Base-by-base conservation (phyloP, 2,797 vertebrate genomes). In the Yasuhikotakia modesta region DNA sequence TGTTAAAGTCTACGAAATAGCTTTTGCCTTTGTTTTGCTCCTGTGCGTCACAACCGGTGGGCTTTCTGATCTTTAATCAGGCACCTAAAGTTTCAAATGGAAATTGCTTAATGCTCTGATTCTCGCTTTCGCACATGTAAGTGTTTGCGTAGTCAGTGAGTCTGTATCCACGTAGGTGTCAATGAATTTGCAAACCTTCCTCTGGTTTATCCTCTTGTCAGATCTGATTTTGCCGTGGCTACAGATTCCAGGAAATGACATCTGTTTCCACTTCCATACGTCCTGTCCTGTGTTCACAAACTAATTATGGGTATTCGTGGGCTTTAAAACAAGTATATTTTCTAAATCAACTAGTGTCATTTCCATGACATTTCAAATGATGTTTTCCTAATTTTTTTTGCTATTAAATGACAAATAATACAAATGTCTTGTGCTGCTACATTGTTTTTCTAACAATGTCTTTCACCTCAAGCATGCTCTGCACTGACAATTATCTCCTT, bases 61-160 rank as follows among this genome's bases (percentile, higher is more conserved):
- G 58, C 58, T 78, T 84, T 80, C 70, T 43, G 39, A 78, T 78
- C 67, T 73, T 69, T 76, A 21, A 68, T 60, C 57, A 53, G 32
- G 7, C 27, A 14, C 77, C 32, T 52, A 27, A 79, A 60, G 69
- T 53, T 65, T 55, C 53, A 0, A 35, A 11, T 6, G 39, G 17
- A 19, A 78, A 64, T 39, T 16, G 21, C 12, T 46, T 68, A 11
- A 50, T 65, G 24, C 17, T 74, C 22, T 39, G 16, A 46, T 30
- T 58, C 13, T 30, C 32, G 21, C 30, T 75, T 4, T 50, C 32
- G 14, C 10, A 6, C 57, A 13, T 60, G 4, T 24, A 60, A 30
- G 12, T 30, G 32, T 21, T 17, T 21, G 5, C 24, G 35, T 43
- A 46, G 39, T 19, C 53, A 24, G 27, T 17, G n/a, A 35, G 8